A percentile compares a stretch with the other conserved stretches of the same genome.
Evolutionary conservation across 2,888 invertebrate species (phyloP).

Genomic region (Bruchidius siliquastri): DNA sequence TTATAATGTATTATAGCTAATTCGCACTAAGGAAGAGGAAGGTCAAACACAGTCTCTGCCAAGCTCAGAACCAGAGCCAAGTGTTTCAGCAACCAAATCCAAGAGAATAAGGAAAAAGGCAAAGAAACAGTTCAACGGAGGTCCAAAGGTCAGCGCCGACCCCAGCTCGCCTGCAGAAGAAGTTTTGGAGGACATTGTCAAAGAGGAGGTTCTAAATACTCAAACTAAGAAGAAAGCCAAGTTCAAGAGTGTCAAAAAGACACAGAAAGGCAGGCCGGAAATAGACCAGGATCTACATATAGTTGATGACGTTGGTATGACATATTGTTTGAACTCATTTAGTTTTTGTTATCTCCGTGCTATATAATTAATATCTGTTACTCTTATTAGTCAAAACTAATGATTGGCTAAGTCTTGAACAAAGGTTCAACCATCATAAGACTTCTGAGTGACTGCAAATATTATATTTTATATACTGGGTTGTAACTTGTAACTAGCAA

Average conservation of each 20-base stretch:
- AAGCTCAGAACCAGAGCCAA: conserved; percentile 1
- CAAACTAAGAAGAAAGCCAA: conserved; percentile 8
- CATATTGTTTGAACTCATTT: not conserved
- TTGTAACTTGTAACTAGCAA: too few species aligned
- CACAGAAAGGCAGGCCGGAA: conserved; percentile 5
- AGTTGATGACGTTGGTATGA: not conserved
- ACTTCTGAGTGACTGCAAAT: too few species aligned
- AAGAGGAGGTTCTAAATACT: conserved; percentile 4
- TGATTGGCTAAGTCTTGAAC: too few species aligned
- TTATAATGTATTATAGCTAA: conserved; percentile 10
- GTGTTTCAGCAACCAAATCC: not conserved
- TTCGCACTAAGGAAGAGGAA: conserved; percentile 14
- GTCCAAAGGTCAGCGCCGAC: conserved; percentile 28
- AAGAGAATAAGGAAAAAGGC: conserved; percentile 7
- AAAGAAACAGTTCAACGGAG: conserved; percentile 21
- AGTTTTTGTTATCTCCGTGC: too few species aligned
- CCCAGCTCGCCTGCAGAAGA: conserved; percentile 30
- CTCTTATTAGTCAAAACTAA: too few species aligned
- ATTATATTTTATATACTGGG: not conserved
- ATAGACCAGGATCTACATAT: not conserved
- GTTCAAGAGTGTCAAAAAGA: conserved; percentile 10
- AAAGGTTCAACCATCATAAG: too few species aligned
- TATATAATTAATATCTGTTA: too few species aligned
- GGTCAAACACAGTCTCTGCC: conserved; percentile 9
- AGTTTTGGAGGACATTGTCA: conserved; percentile 23